These are phyloP conservation scores for Trogon melanurus DNA, from an alignment of 2,113 vertebrate genomes.

Conservation along the genomic window DNA sequence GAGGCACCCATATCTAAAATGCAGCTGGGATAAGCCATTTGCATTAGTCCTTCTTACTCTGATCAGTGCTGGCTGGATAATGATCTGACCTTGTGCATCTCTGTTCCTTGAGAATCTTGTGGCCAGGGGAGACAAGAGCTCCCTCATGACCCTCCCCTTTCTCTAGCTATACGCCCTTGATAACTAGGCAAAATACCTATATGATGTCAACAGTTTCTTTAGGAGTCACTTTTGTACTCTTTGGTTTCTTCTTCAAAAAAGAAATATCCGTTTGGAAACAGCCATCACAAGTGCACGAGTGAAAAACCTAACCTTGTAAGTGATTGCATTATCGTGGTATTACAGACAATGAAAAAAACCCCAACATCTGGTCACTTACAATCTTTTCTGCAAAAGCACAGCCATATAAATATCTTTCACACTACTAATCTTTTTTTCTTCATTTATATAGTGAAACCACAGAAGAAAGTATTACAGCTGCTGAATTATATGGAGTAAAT, in stretches of 20 bases:
- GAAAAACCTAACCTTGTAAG: background rate
- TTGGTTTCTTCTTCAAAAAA: background rate
- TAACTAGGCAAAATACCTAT: background rate
- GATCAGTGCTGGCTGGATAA: background rate
- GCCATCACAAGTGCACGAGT: background rate
- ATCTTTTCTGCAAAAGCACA: background rate
- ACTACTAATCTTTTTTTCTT: background rate
- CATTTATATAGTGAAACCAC: background rate
- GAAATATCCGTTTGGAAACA: background rate
- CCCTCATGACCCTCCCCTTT: background rate
- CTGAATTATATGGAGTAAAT: background rate
- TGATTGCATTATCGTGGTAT: background rate
- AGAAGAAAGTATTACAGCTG: background rate
- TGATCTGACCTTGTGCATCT: background rate
- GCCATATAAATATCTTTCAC: background rate
- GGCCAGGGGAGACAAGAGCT: background rate
- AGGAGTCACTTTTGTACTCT: background rate
- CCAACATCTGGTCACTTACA: background rate
- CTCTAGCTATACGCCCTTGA: background rate
- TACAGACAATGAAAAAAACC: background rate
- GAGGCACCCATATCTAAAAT: background rate
- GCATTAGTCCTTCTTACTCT: background rate
- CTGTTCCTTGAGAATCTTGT: background rate
- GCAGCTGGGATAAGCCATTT: background rate
- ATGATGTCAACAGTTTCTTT: background rate